Conservation (phyloP, 2,113 vertebrate genomes). For the Stigmatopora nigra region DNA sequence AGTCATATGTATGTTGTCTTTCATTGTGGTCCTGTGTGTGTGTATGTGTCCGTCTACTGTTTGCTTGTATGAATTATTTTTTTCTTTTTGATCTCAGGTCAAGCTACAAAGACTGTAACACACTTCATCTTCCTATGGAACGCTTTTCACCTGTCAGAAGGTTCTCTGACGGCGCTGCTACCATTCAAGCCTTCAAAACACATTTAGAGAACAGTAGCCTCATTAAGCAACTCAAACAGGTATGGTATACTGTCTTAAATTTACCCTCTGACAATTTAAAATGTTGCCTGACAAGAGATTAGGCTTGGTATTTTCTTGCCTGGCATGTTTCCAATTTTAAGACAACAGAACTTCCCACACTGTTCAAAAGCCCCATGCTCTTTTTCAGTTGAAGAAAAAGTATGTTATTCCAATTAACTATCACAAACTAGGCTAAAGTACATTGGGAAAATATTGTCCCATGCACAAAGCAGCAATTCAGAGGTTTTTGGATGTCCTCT, state of each 20-base stretch:
- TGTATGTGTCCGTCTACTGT: slow-evolving; percentile 14
- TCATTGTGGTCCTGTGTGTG: slow-evolving; percentile 33
- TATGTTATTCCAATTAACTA: no score
- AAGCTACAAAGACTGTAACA: slow-evolving; percentile 97
- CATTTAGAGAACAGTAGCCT: slow-evolving; percentile 96
- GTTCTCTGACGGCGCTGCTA: slow-evolving; percentile 93
- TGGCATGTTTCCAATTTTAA: neutral
- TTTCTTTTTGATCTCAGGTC: slow-evolving; percentile 70
- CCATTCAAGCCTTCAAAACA: slow-evolving; percentile 97
- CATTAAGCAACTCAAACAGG: slow-evolving; percentile 97
- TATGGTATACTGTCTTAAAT: slow-evolving; percentile 36
- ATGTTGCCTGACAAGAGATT: neutral
- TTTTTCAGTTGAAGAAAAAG: no score
- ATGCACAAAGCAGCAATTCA: no score
- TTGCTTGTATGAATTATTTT: slow-evolving; percentile 32
- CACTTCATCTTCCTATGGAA: slow-evolving; percentile 94
- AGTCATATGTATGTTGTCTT: slow-evolving; percentile 8
- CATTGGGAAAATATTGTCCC: no score
- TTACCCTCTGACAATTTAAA: neutral
- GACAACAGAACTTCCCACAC: no score
- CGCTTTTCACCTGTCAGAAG: slow-evolving; percentile 96
- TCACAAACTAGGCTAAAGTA: no score
- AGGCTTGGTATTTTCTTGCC: neutral
- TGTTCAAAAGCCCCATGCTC: no score
- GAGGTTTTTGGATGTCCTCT: no score